phyloP scores from a whole-genome alignment of 2,888 invertebrate species.

The Tortrix viridana region DNA sequence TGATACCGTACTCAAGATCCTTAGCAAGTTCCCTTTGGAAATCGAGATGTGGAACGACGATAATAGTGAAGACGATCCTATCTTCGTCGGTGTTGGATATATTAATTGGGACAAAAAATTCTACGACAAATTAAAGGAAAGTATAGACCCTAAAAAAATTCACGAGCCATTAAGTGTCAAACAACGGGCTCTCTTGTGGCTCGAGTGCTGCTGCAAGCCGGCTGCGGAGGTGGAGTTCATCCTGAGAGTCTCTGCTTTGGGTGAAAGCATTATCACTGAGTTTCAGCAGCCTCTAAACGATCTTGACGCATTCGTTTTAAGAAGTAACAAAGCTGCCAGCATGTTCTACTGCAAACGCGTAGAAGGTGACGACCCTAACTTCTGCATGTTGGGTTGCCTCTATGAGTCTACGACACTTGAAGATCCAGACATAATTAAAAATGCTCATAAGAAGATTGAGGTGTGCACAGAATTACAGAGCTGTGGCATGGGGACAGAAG shows the following conservation, averaged over 20 bases:
- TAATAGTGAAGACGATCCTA: slow-evolving; percentile 58
- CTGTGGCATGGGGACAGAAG: slow-evolving; percentile 55
- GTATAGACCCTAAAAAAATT: slow-evolving; percentile 60
- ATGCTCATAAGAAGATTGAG: slow-evolving; percentile 64
- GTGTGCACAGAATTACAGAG: slow-evolving; percentile 72
- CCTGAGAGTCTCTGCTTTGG: slow-evolving; percentile 78
- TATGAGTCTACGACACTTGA: slow-evolving; percentile 76
- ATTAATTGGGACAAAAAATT: slow-evolving; percentile 79
- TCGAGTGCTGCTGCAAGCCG: slow-evolving; percentile 66
- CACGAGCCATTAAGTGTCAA: slow-evolving; percentile 67
- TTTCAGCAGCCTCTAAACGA: slow-evolving; percentile 72
- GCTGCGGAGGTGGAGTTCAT: slow-evolving; percentile 76
- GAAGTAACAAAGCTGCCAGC: slow-evolving; percentile 74
- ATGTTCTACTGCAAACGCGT: slow-evolving; percentile 72
- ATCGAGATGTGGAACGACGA: slow-evolving; percentile 79
- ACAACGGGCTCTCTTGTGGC: slow-evolving; percentile 55
- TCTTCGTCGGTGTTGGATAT: slow-evolving; percentile 71
- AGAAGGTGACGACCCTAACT: slow-evolving; percentile 74
- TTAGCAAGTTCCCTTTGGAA: slow-evolving; percentile 78
- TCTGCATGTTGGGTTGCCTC: slow-evolving; percentile 71
- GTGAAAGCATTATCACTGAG: slow-evolving; percentile 74
- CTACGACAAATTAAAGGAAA: slow-evolving; percentile 74
- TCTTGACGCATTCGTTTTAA: slow-evolving; percentile 71
- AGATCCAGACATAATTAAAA: slow-evolving; percentile 63
- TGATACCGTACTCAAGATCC: slow-evolving; percentile 68